phyloP scores from a whole-genome alignment of 2,888 invertebrate species.

The Vanessa cardui region DNA sequence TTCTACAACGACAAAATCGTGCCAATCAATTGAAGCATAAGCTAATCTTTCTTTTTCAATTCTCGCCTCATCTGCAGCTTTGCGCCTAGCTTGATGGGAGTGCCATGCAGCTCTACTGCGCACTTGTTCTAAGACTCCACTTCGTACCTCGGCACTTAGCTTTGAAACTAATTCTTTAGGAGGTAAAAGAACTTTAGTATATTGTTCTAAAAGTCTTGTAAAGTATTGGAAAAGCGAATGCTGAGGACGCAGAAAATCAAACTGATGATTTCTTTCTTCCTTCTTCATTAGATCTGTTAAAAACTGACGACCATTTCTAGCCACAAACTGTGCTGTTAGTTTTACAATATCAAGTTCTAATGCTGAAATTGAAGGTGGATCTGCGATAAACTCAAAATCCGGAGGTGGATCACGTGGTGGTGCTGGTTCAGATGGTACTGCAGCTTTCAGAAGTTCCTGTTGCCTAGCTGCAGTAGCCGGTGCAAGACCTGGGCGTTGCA shows the following conservation, averaged over 20 bases:
- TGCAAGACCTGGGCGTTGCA: constrained; percentile 82
- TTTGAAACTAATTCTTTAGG: constrained; percentile 94
- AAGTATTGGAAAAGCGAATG: constrained; percentile 99
- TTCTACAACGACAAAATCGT: constrained; percentile 99
- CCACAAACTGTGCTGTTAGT: constrained; percentile 99
- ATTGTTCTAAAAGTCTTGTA: constrained; percentile 98
- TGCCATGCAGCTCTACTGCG: constrained; percentile 98
- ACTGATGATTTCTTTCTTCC: constrained; percentile 98
- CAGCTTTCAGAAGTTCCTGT: constrained; percentile 93
- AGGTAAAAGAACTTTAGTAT: constrained; percentile 98
- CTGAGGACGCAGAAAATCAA: constrained; percentile 99
- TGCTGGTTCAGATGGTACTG: constrained; percentile 92
- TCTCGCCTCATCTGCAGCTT: constrained; percentile 96
- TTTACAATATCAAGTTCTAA: constrained; percentile 99
- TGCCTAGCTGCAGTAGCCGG: constrained; percentile 92
- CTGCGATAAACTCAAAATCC: constrained; percentile 97
- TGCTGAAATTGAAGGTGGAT: constrained; percentile 99
- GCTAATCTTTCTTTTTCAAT: constrained; percentile 96
- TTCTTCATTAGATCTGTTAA: constrained; percentile 99
- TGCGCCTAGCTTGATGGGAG: constrained; percentile 95
- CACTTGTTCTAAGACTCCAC: constrained; percentile 91
- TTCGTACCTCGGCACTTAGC: constrained; percentile 89
- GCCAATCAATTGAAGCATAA: constrained; percentile 99
- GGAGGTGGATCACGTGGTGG: constrained; percentile 95
- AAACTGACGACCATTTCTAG: constrained; percentile 98